These are phyloP conservation scores for Turritopsis rubra DNA, from an alignment of 30 jellyfish, hydroid and myxozoan genomes.

Conservation along the genomic window DNA sequence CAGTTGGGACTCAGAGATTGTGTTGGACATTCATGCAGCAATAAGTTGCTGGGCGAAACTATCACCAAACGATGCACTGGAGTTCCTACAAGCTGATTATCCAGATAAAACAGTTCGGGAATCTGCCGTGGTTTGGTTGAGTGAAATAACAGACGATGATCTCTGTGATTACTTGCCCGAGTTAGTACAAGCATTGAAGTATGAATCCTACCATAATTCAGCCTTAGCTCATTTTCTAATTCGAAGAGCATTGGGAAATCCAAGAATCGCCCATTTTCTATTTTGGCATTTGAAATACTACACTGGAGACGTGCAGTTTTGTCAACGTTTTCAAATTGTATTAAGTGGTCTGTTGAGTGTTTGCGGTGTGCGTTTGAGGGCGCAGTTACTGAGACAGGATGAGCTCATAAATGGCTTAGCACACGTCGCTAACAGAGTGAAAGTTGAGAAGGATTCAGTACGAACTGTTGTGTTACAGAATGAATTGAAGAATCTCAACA, in stretches of 20 bases:
- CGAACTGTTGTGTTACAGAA: constrained; percentile 42
- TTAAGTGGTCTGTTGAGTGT: constrained; percentile 81
- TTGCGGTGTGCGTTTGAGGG: constrained; percentile 77
- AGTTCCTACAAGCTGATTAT: constrained; percentile 70
- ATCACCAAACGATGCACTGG: constrained; percentile 67
- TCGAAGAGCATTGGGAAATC: constrained; percentile 53
- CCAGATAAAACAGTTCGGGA: constrained; percentile 72
- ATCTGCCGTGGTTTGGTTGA: constrained; percentile 72
- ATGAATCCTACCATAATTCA: constrained; percentile 83
- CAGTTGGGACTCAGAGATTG: constrained; percentile 43
- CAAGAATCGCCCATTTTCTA: constrained; percentile 78
- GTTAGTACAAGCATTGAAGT: constrained; percentile 83
- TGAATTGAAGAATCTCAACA: constrained; percentile 42
- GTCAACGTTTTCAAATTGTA: constrained; percentile 85
- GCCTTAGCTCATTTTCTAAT: constrained; percentile 77
- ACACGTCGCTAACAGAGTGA: constrained; percentile 53
- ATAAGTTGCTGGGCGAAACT: constrained; percentile 61
- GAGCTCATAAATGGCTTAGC: constrained; percentile 48
- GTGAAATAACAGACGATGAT: constrained; percentile 58
- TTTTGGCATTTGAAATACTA: constrained; percentile 92
- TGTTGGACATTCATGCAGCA: constrained; percentile 46
- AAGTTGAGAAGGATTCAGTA: constrained; percentile 50
- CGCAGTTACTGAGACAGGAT: constrained; percentile 71
- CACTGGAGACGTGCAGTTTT: constrained; percentile 80
- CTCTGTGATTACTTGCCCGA: constrained; percentile 79